Base-by-base conservation (phyloP, 1,140 invertebrate genomes). In the Mylabris phalerata region DNA sequence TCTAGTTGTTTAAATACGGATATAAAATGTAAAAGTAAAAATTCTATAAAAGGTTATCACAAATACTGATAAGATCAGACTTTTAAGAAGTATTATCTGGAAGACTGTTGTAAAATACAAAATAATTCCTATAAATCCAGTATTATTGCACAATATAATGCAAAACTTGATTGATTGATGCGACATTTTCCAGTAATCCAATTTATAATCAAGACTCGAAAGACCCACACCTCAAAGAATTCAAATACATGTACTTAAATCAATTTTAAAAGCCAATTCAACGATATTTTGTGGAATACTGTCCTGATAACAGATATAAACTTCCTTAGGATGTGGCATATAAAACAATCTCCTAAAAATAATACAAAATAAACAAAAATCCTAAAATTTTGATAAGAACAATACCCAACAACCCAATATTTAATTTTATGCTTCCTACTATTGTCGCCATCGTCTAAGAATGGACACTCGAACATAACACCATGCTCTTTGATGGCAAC, bases 231-330 rank as follows among this genome's bases (percentile, higher is more conserved):
- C 19, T 19, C 19, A 19, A 19, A 19, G 19, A 19, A 19, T 19
- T 19, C 7, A 32, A 32, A 32, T 32, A 32, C 32, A 32, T 9
- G 27, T 39, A 38, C 27, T 47, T 13, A 55, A 47, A 32, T 55
- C 32, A 48, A 90, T 74, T 60, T 86, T 79, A 71, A 90, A 90
- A 9, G 88, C 87, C 68, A 91, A 80, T 78, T 92, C 89, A 5
- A 89, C 81, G 52, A 90, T 78, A 77, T 91, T 90, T 72, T 91
- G 88, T 0, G 88, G 86, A 5, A 87, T 79, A 43, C 81, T 81
- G 58, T 90, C 87, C 59, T 87, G 80, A 71, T 90, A 89, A 73
- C 89, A 92, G 27, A 91, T 78, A 67, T 90, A 92, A 0, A 91
- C 74, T 71, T 92, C 88, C 66, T 83, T 80, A 7, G 82, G 79